These are phyloP conservation scores for Cephus pulcher DNA, from an alignment of 2,888 invertebrate genomes.

Conservation along the genomic window DNA sequence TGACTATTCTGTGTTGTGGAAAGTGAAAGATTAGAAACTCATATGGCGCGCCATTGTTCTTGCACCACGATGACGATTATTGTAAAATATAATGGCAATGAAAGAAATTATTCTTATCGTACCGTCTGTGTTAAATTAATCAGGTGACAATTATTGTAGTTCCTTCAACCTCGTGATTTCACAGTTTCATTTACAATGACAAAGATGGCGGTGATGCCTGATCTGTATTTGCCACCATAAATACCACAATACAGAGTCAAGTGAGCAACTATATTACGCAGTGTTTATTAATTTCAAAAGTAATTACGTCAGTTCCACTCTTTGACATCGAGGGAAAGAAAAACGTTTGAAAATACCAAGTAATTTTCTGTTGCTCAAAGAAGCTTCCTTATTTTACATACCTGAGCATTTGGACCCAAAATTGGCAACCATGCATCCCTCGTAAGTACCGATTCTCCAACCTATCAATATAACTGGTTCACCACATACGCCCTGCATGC, in stretches of 20 bases:
- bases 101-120: not conserved
- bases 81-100: not conserved
- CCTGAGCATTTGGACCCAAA: not conserved
- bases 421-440: too few relatives aligned
- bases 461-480: too few relatives aligned
- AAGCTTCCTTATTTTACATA: not conserved
- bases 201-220: not conserved
- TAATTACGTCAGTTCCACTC: too few relatives aligned
- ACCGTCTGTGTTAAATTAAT: not conserved
- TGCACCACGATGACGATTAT: not conserved
- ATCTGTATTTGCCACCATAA: not conserved
- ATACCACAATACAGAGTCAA: not conserved
- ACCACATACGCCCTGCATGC: too few relatives aligned
- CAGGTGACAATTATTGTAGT: not conserved
- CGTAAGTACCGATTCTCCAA: too few relatives aligned
- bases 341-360: too few relatives aligned
- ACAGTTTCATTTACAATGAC: not conserved
- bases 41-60: not conserved
- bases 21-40: not conserved
- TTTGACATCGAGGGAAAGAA: too few relatives aligned
- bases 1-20: not conserved
- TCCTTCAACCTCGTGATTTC: not conserved
- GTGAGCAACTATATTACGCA: not conserved
- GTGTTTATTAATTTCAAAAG: too few relatives aligned
- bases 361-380: too few relatives aligned